Conservation (phyloP, 2,888 invertebrate species). For the Apodemia mormo region DNA sequence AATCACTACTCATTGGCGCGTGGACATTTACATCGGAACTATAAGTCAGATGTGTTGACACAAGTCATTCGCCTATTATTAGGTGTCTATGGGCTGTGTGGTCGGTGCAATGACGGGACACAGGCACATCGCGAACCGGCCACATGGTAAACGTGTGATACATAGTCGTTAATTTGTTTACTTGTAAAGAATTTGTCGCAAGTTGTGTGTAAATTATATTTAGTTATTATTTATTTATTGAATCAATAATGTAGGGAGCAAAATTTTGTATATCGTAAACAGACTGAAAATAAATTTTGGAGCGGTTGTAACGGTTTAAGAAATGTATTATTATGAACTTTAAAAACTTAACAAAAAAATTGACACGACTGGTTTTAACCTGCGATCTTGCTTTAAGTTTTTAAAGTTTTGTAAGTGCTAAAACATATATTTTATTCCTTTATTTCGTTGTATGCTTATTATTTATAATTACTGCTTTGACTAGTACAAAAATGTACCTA, state of each 20-base stretch:
- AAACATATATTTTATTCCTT: neutral
- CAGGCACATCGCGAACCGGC: constrained; percentile 35
- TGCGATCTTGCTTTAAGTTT: too few species aligned
- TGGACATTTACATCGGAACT: too few species aligned
- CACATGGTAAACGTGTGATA: constrained; percentile 31
- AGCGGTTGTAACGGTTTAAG: constrained; percentile 25
- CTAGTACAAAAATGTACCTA: neutral
- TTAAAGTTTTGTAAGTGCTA: too few species aligned
- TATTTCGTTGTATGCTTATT: neutral
- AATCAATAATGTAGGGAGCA: constrained; percentile 43
- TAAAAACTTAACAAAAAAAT: too few species aligned
- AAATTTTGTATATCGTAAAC: constrained; percentile 40
- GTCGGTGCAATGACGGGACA: neutral
- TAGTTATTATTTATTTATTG: constrained; percentile 15
- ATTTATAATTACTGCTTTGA: neutral
- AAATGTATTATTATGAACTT: constrained; percentile 16
- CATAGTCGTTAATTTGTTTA: constrained; percentile 41
- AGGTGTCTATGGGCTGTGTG: neutral
- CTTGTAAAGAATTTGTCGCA: constrained; percentile 52
- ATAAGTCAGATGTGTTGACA: too few species aligned
- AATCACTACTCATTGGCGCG: too few species aligned
- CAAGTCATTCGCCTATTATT: too few species aligned
- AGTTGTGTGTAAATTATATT: neutral
- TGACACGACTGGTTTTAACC: too few species aligned
- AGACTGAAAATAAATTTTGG: constrained; percentile 33